Base-by-base conservation (phyloP, 2,888 invertebrate species). In the Ormyrus rosae region DNA sequence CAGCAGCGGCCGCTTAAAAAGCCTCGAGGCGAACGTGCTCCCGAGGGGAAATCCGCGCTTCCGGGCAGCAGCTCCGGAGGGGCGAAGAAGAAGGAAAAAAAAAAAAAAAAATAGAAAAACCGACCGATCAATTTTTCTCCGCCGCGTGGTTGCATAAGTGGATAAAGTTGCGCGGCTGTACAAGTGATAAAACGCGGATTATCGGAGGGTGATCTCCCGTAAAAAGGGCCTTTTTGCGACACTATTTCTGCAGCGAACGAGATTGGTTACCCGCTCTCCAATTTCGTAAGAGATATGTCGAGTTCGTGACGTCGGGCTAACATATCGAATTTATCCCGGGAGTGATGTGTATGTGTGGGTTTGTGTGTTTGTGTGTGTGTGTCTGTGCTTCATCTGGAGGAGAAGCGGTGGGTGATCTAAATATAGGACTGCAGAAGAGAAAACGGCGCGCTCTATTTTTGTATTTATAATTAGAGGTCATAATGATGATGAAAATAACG, bases 381-480 rank as follows among this genome's bases (percentile, higher is more conserved):
- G 34, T 4, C 3, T 2, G 34, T 2, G 34, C 34, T 34, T 34
- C 34, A 34, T 5, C n/a, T 13, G 64, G 50, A n/a, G 8, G 63
- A 10, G 63, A 11, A 50, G 7, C 48, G 34, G 34, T 34, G 4
- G 34, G 34, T 34, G 34, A 34, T 34, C 63, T 51, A 53, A 71
- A 71, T 71, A 61, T 72, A 72, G 61, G 13, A 46, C 19, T 63
- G n/a, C 63, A 9, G 34, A 11, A 51, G 46, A 45, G 63, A 63
- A 72, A 72, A 63, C n/a, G 13, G 19, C 50, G 63, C 45, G n/a
- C 51, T 72, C 63, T 72, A 72, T 72, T 72, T 72, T 63, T 63
- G 56, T 55, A 53, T 50, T 61, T 9, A 63, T 61, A 63, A 61
- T 72, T 61, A 63, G 63, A 63, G 45, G 72, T 72, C 72, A 63